Conservation (phyloP, 2,113 vertebrate genomes). For the Hippocampus mohnikei region DNA sequence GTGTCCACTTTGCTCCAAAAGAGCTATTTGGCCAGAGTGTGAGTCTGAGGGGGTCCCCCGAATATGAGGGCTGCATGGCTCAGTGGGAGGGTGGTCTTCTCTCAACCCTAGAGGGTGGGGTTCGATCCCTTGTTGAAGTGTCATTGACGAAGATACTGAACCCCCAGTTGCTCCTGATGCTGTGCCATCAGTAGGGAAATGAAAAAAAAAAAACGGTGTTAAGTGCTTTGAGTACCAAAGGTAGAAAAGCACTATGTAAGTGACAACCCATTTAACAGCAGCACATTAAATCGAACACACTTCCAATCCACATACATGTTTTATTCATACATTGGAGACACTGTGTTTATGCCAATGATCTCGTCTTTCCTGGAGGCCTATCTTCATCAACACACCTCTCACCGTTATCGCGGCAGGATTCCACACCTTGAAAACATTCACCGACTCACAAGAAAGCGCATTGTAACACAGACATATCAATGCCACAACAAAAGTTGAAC, state of each 20-base stretch:
- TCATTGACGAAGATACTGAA: too few relatives aligned
- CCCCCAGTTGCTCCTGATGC: too few relatives aligned
- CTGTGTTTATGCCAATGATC: neutral
- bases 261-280: too few relatives aligned
- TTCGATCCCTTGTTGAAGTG: too few relatives aligned
- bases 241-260: too few relatives aligned
- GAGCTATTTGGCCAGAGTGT: neutral
- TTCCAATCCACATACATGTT: neutral
- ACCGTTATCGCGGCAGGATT: neutral
- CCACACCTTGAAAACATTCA: neutral
- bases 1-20: constrained; percentile 1
- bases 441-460: too few relatives aligned
- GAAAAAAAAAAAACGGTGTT: too few relatives aligned
- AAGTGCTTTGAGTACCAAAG: too few relatives aligned
- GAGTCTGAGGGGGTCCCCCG: neutral
- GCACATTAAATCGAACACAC: neutral
- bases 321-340: neutral
- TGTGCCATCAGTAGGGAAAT: too few relatives aligned
- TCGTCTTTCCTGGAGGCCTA: neutral
- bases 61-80: neutral
- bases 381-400: neutral
- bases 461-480: too few relatives aligned
- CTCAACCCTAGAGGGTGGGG: too few relatives aligned
- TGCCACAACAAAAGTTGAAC: neutral
- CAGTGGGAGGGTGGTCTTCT: too few relatives aligned